Evolutionary conservation across 1,140 invertebrate genomes (phyloP).

Genomic region (Scaptomyza pallida): DNA sequence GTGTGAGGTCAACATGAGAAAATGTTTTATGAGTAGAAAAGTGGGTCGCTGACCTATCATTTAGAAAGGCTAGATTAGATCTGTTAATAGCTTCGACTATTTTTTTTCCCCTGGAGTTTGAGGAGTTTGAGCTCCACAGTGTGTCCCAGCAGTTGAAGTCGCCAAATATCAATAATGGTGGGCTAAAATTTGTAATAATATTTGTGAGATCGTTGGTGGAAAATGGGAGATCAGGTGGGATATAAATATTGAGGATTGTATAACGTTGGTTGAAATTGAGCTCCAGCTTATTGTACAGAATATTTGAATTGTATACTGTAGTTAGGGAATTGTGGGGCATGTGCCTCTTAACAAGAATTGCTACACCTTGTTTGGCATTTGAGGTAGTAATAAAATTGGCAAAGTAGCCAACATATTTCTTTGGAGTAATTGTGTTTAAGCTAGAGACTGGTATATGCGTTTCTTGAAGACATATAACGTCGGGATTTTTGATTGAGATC

Average conservation of each 20-base stretch:
- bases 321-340: conserved; percentile 2
- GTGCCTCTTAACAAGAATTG: conserved; percentile 19
- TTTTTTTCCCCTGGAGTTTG: conserved; percentile 25
- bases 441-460: too few species aligned
- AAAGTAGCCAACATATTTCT: too few species aligned
- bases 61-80: too few species aligned
- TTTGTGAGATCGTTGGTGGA: conserved; percentile 1
- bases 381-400: too few species aligned
- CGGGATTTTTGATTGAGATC: not conserved
- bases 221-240: conserved; percentile 11
- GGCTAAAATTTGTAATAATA: conserved; percentile 2
- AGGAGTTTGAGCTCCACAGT: conserved; percentile 20
- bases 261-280: too few species aligned
- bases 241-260: conserved; percentile 8
- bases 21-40: too few species aligned
- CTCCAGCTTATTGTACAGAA: not conserved
- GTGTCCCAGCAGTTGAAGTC: conserved; percentile 24
- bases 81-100: conserved; percentile 17
- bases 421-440: too few species aligned
- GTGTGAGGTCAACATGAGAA: conserved; percentile 20
- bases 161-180: conserved; percentile 20
- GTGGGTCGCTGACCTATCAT: conserved; percentile 9
- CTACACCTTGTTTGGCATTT: conserved; percentile 17
- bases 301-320: not conserved
- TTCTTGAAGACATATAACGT: not conserved